Percentiles rank a stretch among this genome's conserved stretches.
Conservation (phyloP, 2,797 vertebrate species). For the Pipistrellus kuhlii region DNA sequence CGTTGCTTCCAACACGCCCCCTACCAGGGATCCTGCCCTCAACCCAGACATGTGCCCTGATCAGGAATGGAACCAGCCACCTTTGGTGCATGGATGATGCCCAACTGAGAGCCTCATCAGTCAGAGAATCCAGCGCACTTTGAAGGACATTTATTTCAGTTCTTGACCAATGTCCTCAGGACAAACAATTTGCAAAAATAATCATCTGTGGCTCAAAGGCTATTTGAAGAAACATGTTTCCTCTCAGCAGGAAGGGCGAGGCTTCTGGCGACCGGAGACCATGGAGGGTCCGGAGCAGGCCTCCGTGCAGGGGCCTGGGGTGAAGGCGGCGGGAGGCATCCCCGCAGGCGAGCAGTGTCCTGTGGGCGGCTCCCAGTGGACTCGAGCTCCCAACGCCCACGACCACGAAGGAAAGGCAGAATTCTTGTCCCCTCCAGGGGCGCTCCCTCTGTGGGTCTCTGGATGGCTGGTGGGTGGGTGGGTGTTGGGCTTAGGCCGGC, state of each 20-base stretch:
- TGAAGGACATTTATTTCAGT: slow-evolving; percentile 9
- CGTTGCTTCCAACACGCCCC: too few species aligned
- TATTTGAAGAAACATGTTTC: background rate
- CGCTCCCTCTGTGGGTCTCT: background rate
- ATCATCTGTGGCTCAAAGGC: background rate
- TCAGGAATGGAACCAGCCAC: too few species aligned
- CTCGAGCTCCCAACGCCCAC: background rate
- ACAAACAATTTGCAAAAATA: background rate
- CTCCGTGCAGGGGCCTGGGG: too few species aligned
- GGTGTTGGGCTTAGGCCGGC: slow-evolving; percentile 39
- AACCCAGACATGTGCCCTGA: too few species aligned
- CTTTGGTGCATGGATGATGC: too few species aligned
- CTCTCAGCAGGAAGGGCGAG: background rate
- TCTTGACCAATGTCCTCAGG: background rate
- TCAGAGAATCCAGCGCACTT: background rate
- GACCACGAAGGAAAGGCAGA: background rate
- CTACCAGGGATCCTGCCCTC: too few species aligned
- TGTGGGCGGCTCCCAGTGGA: background rate
- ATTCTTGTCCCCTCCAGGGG: background rate
- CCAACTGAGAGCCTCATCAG: too few species aligned
- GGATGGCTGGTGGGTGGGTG: background rate
- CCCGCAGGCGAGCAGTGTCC: background rate
- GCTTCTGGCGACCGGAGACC: background rate
- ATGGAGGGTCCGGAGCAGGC: too few species aligned
- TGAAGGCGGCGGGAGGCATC: too few species aligned